Conservation (phyloP, 1,140 invertebrate genomes). For the Camponotus floridanus region DNA sequence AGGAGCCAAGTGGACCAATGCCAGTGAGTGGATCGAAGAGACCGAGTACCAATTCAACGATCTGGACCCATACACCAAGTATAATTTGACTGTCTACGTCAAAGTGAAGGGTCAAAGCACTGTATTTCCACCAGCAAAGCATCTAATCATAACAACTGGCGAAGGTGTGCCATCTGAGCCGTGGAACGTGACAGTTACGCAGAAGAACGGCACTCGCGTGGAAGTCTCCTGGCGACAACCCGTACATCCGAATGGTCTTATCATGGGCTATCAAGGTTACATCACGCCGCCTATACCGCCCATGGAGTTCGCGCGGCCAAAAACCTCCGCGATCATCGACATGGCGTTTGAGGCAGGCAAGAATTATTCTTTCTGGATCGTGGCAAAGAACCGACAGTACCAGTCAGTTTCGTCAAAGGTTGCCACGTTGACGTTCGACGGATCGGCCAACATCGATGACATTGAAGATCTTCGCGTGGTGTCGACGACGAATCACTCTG, state of each 20-base stretch:
- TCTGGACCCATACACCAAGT: constrained; percentile 90
- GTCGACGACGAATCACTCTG: constrained; percentile 85
- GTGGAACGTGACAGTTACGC: constrained; percentile 88
- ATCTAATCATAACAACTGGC: constrained; percentile 87
- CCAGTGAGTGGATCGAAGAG: constrained; percentile 86
- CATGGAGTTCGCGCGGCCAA: constrained; percentile 77
- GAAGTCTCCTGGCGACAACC: constrained; percentile 90
- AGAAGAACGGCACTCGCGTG: constrained; percentile 89
- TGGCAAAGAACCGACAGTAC: constrained; percentile 88
- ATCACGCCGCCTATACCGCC: constrained; percentile 87
- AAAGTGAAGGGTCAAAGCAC: constrained; percentile 84
- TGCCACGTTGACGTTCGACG: constrained; percentile 88
- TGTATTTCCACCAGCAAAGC: constrained; percentile 88
- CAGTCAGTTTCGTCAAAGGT: constrained; percentile 88
- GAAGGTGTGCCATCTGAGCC: constrained; percentile 90
- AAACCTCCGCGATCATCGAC: constrained; percentile 86
- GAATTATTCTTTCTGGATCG: constrained; percentile 93
- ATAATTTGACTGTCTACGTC: constrained; percentile 93
- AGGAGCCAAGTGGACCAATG: constrained; percentile 86
- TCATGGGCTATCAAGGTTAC: constrained; percentile 89
- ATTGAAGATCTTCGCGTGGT: constrained; percentile 87
- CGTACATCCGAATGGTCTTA: constrained; percentile 87
- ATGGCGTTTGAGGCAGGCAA: constrained; percentile 88
- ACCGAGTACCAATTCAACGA: constrained; percentile 88
- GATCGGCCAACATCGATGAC: constrained; percentile 88